Percentiles rank a stretch among this genome's conserved stretches.
Evolutionary conservation across 2,888 invertebrate genomes (phyloP).

Genomic region (Andrena chrysosceles): DNA sequence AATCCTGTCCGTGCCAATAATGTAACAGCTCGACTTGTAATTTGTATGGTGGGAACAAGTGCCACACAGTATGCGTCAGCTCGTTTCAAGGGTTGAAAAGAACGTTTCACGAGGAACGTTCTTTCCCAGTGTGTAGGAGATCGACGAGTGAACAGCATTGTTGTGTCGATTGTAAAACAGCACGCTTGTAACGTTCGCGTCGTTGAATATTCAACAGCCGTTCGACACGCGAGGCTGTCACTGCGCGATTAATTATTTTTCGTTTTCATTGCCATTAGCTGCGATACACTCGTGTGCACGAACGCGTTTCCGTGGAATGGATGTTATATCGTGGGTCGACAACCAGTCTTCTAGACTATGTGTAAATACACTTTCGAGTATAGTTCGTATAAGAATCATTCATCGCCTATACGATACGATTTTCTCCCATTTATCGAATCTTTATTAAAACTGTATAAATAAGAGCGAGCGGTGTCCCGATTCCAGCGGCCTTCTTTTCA

Average conservation of each 20-base stretch:
- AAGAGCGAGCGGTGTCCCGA: slow-evolving; percentile 39
- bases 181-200: not conserved
- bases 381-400: slow-evolving; percentile 61
- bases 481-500: slow-evolving; percentile 49
- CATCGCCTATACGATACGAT: slow-evolving; percentile 70
- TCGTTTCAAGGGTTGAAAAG: not conserved
- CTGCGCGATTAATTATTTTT: not conserved
- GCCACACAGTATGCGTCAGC: not conserved
- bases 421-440: slow-evolving; percentile 71
- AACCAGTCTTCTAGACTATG: slow-evolving; percentile 34
- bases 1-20: not conserved
- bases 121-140: not conserved
- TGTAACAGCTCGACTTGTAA: not conserved
- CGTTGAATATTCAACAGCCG: slow-evolving; percentile 10
- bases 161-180: not conserved
- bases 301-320: slow-evolving; percentile 2
- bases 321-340: slow-evolving; percentile 58
- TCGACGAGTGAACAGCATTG: not conserved
- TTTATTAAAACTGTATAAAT: slow-evolving; percentile 64
- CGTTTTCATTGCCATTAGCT: not conserved
- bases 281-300: not conserved
- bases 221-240: not conserved
- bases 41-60: not conserved
- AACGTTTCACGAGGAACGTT: not conserved
- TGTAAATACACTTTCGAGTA: slow-evolving; percentile 64